Base-by-base conservation (phyloP, 2,113 vertebrate genomes). In the Bufo bufo region DNA sequence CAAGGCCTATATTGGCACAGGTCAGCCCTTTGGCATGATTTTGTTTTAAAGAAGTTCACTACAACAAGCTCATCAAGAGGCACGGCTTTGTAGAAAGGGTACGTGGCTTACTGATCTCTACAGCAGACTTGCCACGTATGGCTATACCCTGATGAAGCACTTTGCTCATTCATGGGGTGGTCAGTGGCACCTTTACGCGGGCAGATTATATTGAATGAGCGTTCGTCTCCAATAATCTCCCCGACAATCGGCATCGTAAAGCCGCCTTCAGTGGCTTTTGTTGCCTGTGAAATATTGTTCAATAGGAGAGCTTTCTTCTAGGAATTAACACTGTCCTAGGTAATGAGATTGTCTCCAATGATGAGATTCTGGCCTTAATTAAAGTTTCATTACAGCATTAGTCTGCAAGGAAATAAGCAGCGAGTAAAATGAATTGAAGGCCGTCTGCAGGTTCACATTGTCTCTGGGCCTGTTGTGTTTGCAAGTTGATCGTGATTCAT, bases 351-450 rank as follows among this genome's bases (percentile, higher is more conserved):
- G n/a, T 52, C 61, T 66, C 8, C 81, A 52, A 50, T 54, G 45
- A 69, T 66, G 49, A 14, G 63, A 52, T 47, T 84, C 82, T 84
- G 63, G 19, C 54, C 65, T 84, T 71, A 84, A 84, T 71, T 84
- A 54, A 23, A 13, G 23, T 71, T 84, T 84, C 63, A 84, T 69
- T 84, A 71, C 56, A 54, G n/a, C 47, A 54, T 45, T 82, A 47
- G 45, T 50, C 82, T 69, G 66, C 17, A 10, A 71, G 82, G 43
- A 84, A 84, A 66, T 52, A 52, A 14, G 65, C 63, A 54, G 63
- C 14, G 47, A 16, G 12, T 17, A 54, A 71, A 84, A 84, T 84
- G 23, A 69, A 84, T 84, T 52, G 63, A 50, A 52, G 9, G 63
- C 54, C 43, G 47, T 82, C 19, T 71, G 81, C 56, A 61, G 17